phyloP scores from a whole-genome alignment of 2,797 vertebrate species.

The Antennarius maculatus region DNA sequence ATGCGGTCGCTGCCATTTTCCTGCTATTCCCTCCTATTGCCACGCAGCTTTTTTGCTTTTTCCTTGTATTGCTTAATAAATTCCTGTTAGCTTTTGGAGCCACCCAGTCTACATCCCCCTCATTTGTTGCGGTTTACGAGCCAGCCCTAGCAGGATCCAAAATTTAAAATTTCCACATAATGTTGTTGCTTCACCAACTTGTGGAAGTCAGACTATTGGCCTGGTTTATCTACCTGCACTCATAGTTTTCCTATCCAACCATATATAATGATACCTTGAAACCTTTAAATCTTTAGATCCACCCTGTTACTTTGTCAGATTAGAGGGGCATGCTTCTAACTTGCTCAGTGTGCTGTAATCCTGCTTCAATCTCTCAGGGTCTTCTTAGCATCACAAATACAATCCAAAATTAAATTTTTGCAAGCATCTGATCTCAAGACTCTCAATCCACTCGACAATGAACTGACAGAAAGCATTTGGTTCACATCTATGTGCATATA shows the following conservation, averaged over 20 bases:
- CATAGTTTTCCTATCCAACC: not conserved
- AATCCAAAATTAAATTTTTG: conserved; percentile 58
- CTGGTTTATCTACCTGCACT: not conserved
- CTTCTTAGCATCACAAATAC: conserved; percentile 50
- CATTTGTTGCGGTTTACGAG: no score
- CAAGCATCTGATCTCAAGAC: conserved; percentile 50
- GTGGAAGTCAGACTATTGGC: not conserved
- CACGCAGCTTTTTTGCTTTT: no score
- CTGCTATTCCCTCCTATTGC: no score
- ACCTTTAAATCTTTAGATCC: conserved; percentile 23
- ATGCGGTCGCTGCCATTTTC: no score
- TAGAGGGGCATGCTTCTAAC: conserved; percentile 49
- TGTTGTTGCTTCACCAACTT: no score
- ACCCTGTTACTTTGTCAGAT: conserved; percentile 40
- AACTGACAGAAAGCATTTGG: conserved; percentile 51
- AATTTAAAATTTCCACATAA: no score
- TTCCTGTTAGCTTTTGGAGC: no score
- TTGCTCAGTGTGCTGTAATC: conserved; percentile 58
- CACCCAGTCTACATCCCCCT: no score
- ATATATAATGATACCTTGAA: conserved; percentile 7
- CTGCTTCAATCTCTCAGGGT: conserved; percentile 49
- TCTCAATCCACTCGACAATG: conserved; percentile 51
- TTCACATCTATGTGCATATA: conserved; percentile 38
- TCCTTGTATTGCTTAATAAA: no score
- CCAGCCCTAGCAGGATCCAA: no score